Conservation (phyloP, 1,140 invertebrate genomes). For the Drosophila cardini region DNA sequence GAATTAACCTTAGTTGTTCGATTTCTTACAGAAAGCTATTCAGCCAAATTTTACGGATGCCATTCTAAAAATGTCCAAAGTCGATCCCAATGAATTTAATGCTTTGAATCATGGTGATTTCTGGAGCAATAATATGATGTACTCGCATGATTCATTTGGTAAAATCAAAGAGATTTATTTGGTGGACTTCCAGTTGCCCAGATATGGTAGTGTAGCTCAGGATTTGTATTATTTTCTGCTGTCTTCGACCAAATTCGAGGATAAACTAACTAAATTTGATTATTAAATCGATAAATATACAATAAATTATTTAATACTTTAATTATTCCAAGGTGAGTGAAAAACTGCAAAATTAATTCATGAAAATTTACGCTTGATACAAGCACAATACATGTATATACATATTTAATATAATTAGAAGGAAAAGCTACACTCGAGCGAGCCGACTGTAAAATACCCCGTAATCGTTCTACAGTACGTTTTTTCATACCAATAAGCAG, state of each 20-base stretch:
- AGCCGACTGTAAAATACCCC: not conserved
- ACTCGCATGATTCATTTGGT: conserved; percentile 85
- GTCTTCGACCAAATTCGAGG: conserved; percentile 68
- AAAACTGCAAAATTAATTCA: no score
- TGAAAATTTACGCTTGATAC: no score
- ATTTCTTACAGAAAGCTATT: conserved; percentile 33
- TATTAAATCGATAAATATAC: conserved; percentile 46
- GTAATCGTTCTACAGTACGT: not conserved
- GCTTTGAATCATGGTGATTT: conserved; percentile 88
- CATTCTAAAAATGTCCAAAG: conserved; percentile 37
- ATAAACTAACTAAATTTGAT: conserved; percentile 74
- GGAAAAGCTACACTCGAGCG: no score
- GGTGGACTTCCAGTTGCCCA: conserved; percentile 69
- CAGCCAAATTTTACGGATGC: conserved; percentile 33
- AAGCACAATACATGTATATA: no score
- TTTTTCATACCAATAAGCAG: no score
- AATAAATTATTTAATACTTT: not conserved
- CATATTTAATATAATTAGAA: no score
- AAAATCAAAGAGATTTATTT: conserved; percentile 77
- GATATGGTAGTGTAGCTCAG: conserved; percentile 62
- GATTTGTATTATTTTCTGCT: conserved; percentile 71
- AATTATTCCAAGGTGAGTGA: not conserved
- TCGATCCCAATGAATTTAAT: conserved; percentile 85
- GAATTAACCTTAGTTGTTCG: not conserved
- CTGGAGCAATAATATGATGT: conserved; percentile 86